phyloP scores from a whole-genome alignment of 2,113 vertebrate genomes.

The Laticauda laticaudata region DNA sequence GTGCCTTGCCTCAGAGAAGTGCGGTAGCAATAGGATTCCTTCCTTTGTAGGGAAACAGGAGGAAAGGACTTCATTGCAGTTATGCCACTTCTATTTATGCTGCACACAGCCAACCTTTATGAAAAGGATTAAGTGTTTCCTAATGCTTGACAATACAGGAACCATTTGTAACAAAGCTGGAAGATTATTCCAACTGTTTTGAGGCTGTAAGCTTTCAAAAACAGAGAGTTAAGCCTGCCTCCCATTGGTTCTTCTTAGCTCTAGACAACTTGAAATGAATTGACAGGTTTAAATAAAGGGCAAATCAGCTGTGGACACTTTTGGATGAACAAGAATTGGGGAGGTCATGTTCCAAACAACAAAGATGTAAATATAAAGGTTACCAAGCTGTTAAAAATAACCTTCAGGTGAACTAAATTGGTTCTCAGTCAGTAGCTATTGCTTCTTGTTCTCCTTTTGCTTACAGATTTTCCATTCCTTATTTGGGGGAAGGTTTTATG shows the following conservation, averaged over 20 bases:
- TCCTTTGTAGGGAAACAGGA: fast-evolving
- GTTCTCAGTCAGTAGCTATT: slow-evolving; percentile 12
- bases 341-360: not conserved
- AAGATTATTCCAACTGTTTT: slow-evolving; percentile 62
- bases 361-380: slow-evolving; percentile 9
- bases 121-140: slow-evolving; percentile 46
- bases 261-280: not conserved
- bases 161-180: not conserved
- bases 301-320: slow-evolving; percentile 1
- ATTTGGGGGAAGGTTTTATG: not conserved
- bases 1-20: not conserved
- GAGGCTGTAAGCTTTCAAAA: slow-evolving; percentile 19
- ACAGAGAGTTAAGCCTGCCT: slow-evolving; percentile 24
- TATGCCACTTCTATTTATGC: slow-evolving; percentile 30
- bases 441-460: slow-evolving; percentile 25
- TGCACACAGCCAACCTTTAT: slow-evolving; percentile 31
- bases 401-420: fast-evolving
- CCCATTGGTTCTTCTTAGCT: slow-evolving; percentile 25
- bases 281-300: slow-evolving; percentile 44
- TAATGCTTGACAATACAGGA: slow-evolving; percentile 19
- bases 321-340: slow-evolving; percentile 17
- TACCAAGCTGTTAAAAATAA: slow-evolving; percentile 38
- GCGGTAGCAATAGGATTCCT: not conserved
- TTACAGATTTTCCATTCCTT: slow-evolving; percentile 9
- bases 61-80: not conserved